phyloP scores from a whole-genome alignment of 2,888 invertebrate genomes.

The Drosophila neoperkinsi region DNA sequence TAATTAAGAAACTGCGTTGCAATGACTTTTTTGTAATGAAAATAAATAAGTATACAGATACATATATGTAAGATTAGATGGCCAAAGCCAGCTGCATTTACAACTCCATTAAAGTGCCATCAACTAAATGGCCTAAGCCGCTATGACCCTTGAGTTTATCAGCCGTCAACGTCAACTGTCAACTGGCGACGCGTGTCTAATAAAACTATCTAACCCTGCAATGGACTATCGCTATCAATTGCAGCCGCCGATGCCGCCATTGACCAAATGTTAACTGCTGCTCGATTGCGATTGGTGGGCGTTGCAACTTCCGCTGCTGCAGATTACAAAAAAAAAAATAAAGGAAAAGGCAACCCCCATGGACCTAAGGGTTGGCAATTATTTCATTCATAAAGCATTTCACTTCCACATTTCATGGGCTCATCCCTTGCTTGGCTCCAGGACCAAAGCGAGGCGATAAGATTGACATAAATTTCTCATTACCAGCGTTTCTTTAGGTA shows the following conservation, averaged over 20 bases:
- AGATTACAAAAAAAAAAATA: slow-evolving; percentile 31
- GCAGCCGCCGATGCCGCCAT: slow-evolving; percentile 64
- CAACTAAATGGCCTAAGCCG: slow-evolving; percentile 44
- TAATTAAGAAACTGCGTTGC: slow-evolving; percentile 19
- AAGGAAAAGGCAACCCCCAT: slow-evolving; percentile 45
- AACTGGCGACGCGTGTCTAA: slow-evolving; percentile 75
- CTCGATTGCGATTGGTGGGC: slow-evolving; percentile 60
- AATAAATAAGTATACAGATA: neutral
- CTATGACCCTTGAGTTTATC: slow-evolving; percentile 57
- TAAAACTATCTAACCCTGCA: slow-evolving; percentile 64
- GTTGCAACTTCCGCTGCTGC: slow-evolving; percentile 47
- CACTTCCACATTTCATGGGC: slow-evolving; percentile 54
- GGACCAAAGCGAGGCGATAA: slow-evolving; percentile 61
- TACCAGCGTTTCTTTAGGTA: slow-evolving; percentile 59
- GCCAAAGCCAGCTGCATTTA: slow-evolving; percentile 58
- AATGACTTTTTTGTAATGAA: slow-evolving; percentile 4
- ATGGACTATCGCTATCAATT: slow-evolving; percentile 54
- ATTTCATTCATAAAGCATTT: slow-evolving; percentile 66
- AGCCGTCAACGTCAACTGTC: slow-evolving; percentile 52
- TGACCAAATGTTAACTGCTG: slow-evolving; percentile 63
- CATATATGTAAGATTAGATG: slow-evolving; percentile 35
- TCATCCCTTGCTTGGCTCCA: slow-evolving; percentile 43
- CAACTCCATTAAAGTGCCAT: slow-evolving; percentile 71
- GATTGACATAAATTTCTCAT: slow-evolving; percentile 79
- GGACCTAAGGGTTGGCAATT: slow-evolving; percentile 45